Evolutionary conservation across 2,113 vertebrate genomes (phyloP).

Genomic region (Lucifuga dentata): DNA sequence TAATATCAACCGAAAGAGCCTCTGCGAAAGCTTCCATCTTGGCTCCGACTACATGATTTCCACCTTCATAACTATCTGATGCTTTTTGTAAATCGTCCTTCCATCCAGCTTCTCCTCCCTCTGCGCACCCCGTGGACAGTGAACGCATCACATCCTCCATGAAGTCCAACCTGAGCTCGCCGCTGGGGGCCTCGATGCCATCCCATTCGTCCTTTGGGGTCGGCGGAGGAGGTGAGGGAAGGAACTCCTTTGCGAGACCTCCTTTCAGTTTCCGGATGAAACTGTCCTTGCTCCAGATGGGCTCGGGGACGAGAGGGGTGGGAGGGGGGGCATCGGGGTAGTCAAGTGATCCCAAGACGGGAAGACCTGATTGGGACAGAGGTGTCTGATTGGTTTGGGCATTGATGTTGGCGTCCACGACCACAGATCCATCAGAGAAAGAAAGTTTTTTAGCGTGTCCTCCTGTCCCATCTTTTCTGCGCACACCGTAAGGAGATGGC

Average conservation of each 20-base stretch:
- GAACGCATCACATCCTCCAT: conserved; percentile 77
- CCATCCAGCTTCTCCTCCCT: conserved; percentile 3
- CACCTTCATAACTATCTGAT: not conserved
- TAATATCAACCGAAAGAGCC: conserved; percentile 63
- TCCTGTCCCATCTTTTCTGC: not conserved
- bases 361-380: conserved; percentile 59
- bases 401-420: not conserved
- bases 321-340: conserved; percentile 84
- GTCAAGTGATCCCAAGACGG: conserved; percentile 75
- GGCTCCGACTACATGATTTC: not conserved
- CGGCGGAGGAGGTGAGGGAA: conserved; percentile 81
- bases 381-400: conserved; percentile 7
- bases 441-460: no score
- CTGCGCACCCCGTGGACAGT: conserved; percentile 57
- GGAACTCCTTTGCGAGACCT: conserved; percentile 81
- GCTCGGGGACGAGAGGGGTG: conserved; percentile 79
- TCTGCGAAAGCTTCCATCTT: conserved; percentile 61
- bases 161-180: conserved; percentile 57
- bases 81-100: conserved; percentile 1
- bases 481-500: not conserved
- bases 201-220: conserved; percentile 75
- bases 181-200: not conserved
- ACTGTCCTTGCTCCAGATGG: conserved; percentile 72
- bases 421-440: not conserved
- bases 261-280: conserved; percentile 82